Percentiles rank a stretch among this genome's conserved stretches.
Evolutionary conservation across 2,797 vertebrate genomes (phyloP).

Genomic region (Poeciliopsis presidionis): DNA sequence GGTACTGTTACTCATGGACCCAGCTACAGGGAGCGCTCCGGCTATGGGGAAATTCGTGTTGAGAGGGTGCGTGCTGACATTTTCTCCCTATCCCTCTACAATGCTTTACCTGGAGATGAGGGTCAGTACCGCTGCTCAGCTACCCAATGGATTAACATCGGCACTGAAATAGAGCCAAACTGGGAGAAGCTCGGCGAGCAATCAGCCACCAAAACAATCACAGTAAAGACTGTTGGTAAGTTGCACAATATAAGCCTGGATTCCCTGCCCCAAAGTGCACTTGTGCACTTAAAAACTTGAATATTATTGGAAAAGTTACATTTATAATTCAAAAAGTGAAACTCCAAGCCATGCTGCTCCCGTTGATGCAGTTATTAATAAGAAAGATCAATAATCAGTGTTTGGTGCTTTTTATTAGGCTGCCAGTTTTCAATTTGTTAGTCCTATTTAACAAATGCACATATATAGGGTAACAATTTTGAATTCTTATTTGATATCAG

Average conservation of each 20-base stretch:
- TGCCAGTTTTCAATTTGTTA: not conserved
- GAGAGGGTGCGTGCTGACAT: conserved; percentile 74
- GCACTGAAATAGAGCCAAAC: conserved; percentile 78
- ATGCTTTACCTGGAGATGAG: conserved; percentile 71
- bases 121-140: conserved; percentile 83
- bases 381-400: not conserved
- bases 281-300: too few species aligned
- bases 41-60: conserved; percentile 70
- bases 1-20: conserved; percentile 77
- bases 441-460: not conserved
- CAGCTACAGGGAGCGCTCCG: conserved; percentile 62
- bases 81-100: conserved; percentile 83
- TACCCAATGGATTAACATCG: conserved; percentile 79
- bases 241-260: not conserved
- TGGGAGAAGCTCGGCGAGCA: conserved; percentile 93
- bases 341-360: not conserved
- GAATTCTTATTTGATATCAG: not conserved
- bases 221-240: conserved; percentile 91
- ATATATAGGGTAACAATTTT: not conserved
- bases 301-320: too few species aligned
- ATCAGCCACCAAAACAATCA: conserved; percentile 79
- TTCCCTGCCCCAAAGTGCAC: not conserved
- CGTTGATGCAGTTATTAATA: not conserved
- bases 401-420: not conserved
- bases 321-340: not conserved